Evolutionary conservation across 2,888 invertebrate species (phyloP), one percentile per base, ranked within the genome.

Genomic region (Netelia inedita): DNA sequence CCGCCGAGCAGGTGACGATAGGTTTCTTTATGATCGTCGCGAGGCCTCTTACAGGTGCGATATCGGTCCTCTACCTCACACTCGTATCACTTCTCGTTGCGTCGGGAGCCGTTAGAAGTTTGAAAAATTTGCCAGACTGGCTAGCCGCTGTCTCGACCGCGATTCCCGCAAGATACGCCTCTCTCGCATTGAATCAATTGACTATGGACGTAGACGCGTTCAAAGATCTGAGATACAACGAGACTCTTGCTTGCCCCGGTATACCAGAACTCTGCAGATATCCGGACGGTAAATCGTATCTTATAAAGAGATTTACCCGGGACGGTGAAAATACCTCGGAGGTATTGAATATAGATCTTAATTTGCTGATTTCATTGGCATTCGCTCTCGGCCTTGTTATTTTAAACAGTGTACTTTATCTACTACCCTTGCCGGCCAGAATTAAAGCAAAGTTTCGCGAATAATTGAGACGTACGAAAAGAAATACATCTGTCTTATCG

Each of bases 391-490:
- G 97, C 0, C 95, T 98, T 88, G 96, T 97, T 86, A 95, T 98
- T 66, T 95, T 98, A 5, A 98, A 98, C 92, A 96, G 98, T 92
- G 95, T 98, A 84, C 94, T 98, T 74, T 98, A 98, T 94, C 94
- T 98, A 63, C 95, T 98, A 89, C 98, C 98, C 0, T 94, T 98
- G 89, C 98, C 98, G 0, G 96, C 96, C 46, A 97, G 96, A 91
- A 95, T 98, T 14, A 97, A 97, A 90, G 96, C 97, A 85, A 98
- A 98, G 94, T 98, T 98, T 94, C 96, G 98, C 91, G 97, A 97
- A 91, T 96, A 93, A 94, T 78, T 19, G 28, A 9, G 8, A 72
- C 75, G 87, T 86, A 71, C 86, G 87, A 50, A 87, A 86, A 79
- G 86, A 86, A 55, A 35, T 43, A n/a, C 43, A 55, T 41, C 21